phyloP scores from a whole-genome alignment of 2,113 vertebrate species.

The Sylvia atricapilla region DNA sequence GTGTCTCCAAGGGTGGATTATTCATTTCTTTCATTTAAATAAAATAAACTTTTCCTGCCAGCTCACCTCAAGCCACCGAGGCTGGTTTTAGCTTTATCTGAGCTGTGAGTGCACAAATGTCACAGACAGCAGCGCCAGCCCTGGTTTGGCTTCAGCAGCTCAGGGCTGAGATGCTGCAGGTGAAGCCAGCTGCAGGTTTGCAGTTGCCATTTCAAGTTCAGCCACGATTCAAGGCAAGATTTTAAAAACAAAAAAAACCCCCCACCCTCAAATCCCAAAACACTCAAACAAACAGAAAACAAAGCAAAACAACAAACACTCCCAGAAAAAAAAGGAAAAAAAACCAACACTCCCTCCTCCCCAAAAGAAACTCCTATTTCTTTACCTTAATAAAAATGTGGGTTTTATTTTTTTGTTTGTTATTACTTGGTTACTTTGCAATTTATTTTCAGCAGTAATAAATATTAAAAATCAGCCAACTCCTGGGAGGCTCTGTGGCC shows the following conservation, averaged over 20 bases:
- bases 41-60: background rate
- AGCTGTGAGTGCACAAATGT: too few relatives aligned
- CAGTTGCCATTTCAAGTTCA: background rate
- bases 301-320: background rate
- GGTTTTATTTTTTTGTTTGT: rapidly evolving
- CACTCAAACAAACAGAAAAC: background rate
- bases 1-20: background rate
- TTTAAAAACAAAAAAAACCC: background rate
- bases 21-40: background rate
- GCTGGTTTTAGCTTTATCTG: too few relatives aligned
- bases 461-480: background rate
- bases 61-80: too few relatives aligned
- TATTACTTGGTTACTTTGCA: background rate
- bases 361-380: background rate
- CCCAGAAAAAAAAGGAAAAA: background rate
- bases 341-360: rapidly evolving
- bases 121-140: too few relatives aligned
- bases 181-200: background rate
- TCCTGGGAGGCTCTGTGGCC: too few relatives aligned
- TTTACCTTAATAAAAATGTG: background rate
- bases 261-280: too few relatives aligned
- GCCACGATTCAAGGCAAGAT: background rate
- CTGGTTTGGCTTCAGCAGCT: background rate
- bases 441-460: background rate
- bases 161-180: background rate